Evolutionary conservation across 1,140 invertebrate species (phyloP), one percentile per base, ranked within the genome.

Genomic region (Riptortus pedestris): DNA sequence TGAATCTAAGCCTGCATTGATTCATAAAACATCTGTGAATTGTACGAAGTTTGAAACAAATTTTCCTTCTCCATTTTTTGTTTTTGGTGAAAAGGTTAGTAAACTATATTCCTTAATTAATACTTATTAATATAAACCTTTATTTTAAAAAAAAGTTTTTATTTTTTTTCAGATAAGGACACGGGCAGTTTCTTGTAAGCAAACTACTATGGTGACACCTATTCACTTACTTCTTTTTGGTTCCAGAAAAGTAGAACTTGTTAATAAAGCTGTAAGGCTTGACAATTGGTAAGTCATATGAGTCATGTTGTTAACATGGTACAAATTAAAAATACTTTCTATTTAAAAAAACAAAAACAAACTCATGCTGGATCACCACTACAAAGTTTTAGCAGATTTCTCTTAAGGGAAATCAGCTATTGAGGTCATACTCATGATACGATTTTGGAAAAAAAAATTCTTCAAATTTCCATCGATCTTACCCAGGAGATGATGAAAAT

Each of bases 11-110:
- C 84, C 86, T 2, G 96, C 95, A 0, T 75, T 98, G 0, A 88
- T 98, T 60, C 93, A 97, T 75, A 98, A 98, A 74, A 93, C 93
- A 0, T 98, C 95, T 0, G 93, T 98, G 0, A 97, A 97, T 77
- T 96, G 93, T 74, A 88, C 83, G 67, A 92, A 90, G 72, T 78
- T 83, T 62, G 86, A 89, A 52, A 82, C 91, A 62, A 81, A 80
- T 62, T 98, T 97, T 70, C 89, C 90, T 0, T 96, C 87, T 64
- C 96, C 96, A 2, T 92, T 96, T 72, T 97, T 99, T 74, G 90
- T 98, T 33, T 99, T 98, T 75, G 93, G 93, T 2, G 96, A 99
- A 78, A 98, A 99, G 79, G 83, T 85, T 75, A 65, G 18, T 67
- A 60, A 7, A 7, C 31, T 7, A 7, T 12, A n/a, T 18, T 14